Base-by-base conservation (phyloP, 2,797 vertebrate species). In the Meriones psammophilus region DNA sequence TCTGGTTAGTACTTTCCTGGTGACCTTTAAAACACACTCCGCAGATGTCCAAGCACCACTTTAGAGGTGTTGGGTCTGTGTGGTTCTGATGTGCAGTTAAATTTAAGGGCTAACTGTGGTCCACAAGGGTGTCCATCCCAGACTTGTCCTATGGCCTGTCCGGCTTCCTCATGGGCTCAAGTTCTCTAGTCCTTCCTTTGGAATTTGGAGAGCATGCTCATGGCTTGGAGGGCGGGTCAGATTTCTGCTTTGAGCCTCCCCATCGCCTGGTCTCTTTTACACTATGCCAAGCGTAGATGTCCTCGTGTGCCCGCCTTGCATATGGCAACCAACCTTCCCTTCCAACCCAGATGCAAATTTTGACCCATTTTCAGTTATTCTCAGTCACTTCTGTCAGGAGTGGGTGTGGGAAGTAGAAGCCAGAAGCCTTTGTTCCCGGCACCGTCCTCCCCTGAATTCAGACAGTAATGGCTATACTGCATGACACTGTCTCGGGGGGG, bases 271-370 rank as follows among this genome's bases (percentile, higher is more conserved):
- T 77, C 60, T 77, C 56, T 81, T 94, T 71, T 12, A n/a, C 13
- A 0, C 4, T 8, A 15, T 18, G 30, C 87, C 36, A 3, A 89
- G 83, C 24, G 28, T 85, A 93, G 91, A 74, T 5, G 5, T 88
- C 89, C 89, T 88, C 36, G 3, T 91, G 76, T 89, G 80, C 50
- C 71, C 69, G 58, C 79, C 83, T 95, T 80, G 28, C 26, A 54
- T 92, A 68, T 66, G 80, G 73, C 90, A 90, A 66, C 90, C 50
- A 46, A 88, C 68, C 77, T 92, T 96, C 89, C 78, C 94, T 94
- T 71, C 85, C 77, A 91, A 89, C 81, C 81, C 90, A 79, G 85
- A 97, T 97, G 96, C 95, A 97, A 97, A 95, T 96, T 97, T 94
- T 97, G 96, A 95, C 97, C 96, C 86, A 96, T 71, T 97, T 97